These are phyloP conservation scores for Tortricodes alternella DNA, from an alignment of 2,888 invertebrate genomes.

Conservation along the genomic window DNA sequence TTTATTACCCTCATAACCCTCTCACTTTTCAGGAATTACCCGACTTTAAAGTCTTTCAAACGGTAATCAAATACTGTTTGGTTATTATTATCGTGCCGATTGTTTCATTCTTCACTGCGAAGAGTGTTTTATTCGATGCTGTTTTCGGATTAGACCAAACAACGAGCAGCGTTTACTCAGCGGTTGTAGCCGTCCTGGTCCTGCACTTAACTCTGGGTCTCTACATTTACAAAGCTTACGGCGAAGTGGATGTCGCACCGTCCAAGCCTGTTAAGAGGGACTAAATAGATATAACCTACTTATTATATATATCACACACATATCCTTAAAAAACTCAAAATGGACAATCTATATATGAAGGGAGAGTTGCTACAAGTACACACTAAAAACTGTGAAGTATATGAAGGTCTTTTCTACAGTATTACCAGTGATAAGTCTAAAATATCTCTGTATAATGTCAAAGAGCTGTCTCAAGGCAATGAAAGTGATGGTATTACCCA, in stretches of 20 bases:
- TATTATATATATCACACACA: conserved; percentile 16
- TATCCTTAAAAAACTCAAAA: conserved; percentile 44
- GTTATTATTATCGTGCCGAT: conserved; percentile 90
- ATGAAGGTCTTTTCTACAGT: conserved; percentile 73
- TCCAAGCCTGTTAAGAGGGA: conserved; percentile 73
- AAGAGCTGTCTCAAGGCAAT: conserved; percentile 59
- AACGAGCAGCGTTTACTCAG: conserved; percentile 90
- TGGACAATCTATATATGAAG: conserved; percentile 75
- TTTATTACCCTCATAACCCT: conserved; percentile 35
- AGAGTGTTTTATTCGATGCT: conserved; percentile 88
- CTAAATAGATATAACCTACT: conserved; percentile 44
- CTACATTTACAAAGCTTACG: conserved; percentile 91
- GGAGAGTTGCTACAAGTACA: conserved; percentile 76
- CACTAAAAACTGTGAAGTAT: conserved; percentile 67
- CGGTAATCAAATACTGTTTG: conserved; percentile 89
- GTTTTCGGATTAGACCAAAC: conserved; percentile 78
- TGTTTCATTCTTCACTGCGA: conserved; percentile 87
- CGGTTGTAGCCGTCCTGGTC: conserved; percentile 88
- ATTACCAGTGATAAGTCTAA: conserved; percentile 72
- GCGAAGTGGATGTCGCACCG: conserved; percentile 71
- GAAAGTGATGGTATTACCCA: conserved; percentile 64
- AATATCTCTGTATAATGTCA: conserved; percentile 72
- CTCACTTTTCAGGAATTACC: conserved; percentile 82
- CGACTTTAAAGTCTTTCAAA: conserved; percentile 88
- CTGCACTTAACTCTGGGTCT: conserved; percentile 89